Evolutionary conservation across 2,113 vertebrate genomes (phyloP), one percentile per base, ranked within the genome.

Genomic region (Triplophysa rosa): DNA sequence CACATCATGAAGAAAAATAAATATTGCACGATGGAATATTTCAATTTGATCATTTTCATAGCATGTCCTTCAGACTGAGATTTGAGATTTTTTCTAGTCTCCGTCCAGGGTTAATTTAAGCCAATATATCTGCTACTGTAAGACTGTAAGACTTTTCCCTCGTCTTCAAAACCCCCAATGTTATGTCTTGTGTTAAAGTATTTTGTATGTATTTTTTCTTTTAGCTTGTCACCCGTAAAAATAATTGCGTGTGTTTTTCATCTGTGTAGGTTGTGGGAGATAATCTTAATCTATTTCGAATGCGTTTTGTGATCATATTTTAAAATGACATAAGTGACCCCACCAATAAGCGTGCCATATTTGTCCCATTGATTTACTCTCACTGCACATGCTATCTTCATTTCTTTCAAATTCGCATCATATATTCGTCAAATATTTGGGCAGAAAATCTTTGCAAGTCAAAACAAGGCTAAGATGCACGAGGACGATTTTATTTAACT

Each of bases 11-110:
- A 59, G 54, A 59, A 72, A 72, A 19, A 72, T 59, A 72, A 72
- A 72, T 42, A 61, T 4, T 1, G 29, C 37, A 59, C 76, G 40
- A 16, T 3, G 3, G 16, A 40, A 59, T 19, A 67, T 72, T 72
- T 72, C 76, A 78, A 56, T 58, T 69, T 61, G 23, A 40, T 69
- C 58, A 23, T 79, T 40, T 56, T 61, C 37, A 23, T 26, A 26
- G 54, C 54, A 63, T 56, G 49, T 70, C 8, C 8, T 70, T 47
- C 24, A 29, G 17, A 6, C 29, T 6, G 33, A 37, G 33, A 0
- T 11, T 54, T 47, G 65, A 67, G 62, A 68, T 3, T 29, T 69
- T 40, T 11, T 59, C 61, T 68, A 26, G 23, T 70, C 49, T 70
- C 54, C 10, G 19, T 1, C 16, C 17, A 52, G 19, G 67, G 54